Base-by-base conservation (phyloP, 2,888 invertebrate species). In the Chorisops tibialis region DNA sequence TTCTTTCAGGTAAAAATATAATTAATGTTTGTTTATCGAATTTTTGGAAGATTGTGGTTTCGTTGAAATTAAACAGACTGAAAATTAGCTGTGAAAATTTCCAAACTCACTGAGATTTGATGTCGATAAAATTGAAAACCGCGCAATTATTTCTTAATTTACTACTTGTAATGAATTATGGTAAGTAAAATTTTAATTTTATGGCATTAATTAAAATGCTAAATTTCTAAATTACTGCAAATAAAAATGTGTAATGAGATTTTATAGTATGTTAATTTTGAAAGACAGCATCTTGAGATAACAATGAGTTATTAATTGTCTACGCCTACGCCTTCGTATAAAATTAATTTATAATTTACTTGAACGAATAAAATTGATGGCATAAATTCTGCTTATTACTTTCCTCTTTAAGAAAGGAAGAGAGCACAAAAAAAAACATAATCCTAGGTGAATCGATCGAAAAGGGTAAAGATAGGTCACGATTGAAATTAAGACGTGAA, bases 81-180 rank as follows among this genome's bases (percentile, higher is more conserved):
- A n/a, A n/a, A n/a, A 30, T 30, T 30, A 30, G n/a, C 30, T 30
- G 30, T 30, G 30, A 9, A 9, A 30, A 30, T 30, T 30, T 7
- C 30, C 7, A 5, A 30, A 30, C n/a, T 30, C 7, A 30, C 30
- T 9, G 30, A 30, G 7, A 7, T 30, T 7, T 7, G 30, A 9
- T 30, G 30, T 30, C n/a, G 9, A 30, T 30, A 7, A 30, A 30
- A 30, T 30, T 54, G 41, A 54, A 54, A 24, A 54, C 14, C 39
- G 39, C 54, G 41, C 54, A 54, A 54, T 41, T 21, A 41, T 21
- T 22, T 41, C 38, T 41, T 14, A 30, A 56, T 45, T n/a, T 30
- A 2, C 45, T 6, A 43, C 18, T 45, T 56, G 30, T 45, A 24
- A 56, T 56, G 56, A 56, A 56, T 56, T 45, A 56, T 56, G 56